Conservation (phyloP, 2,113 vertebrate genomes). For the Charadrius vociferus region DNA sequence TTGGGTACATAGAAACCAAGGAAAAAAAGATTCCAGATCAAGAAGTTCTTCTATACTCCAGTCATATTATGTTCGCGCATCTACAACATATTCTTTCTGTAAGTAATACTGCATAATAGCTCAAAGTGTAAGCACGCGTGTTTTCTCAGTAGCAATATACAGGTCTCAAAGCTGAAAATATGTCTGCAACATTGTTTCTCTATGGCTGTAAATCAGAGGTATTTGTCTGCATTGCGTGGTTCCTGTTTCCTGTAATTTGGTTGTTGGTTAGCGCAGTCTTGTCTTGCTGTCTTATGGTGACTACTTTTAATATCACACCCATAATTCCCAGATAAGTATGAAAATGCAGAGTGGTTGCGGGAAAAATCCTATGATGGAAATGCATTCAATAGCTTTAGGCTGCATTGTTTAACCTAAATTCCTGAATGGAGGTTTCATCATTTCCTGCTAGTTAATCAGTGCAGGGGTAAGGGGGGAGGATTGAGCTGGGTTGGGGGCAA, state of each 20-base stretch:
- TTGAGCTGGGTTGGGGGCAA: neutral
- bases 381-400: neutral
- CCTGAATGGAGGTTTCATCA: neutral
- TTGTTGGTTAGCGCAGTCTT: neutral
- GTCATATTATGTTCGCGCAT: neutral
- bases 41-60: neutral
- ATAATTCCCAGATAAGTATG: neutral
- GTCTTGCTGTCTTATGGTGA: neutral
- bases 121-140: accelerated
- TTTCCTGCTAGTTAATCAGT: neutral
- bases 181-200: neutral
- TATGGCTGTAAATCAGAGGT: neutral
- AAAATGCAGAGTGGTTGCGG: neutral
- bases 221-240: neutral
- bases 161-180: neutral
- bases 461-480: neutral
- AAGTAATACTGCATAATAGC: neutral
- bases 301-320: neutral
- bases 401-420: neutral
- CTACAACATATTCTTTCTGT: neutral
- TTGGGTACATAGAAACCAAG: neutral
- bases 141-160: neutral
- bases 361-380: neutral
- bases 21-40: neutral
- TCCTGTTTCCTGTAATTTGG: neutral